Evolutionary conservation across 2,888 invertebrate genomes (phyloP), one percentile per base, ranked within the genome.

Genomic region (Lasiommata megera): DNA sequence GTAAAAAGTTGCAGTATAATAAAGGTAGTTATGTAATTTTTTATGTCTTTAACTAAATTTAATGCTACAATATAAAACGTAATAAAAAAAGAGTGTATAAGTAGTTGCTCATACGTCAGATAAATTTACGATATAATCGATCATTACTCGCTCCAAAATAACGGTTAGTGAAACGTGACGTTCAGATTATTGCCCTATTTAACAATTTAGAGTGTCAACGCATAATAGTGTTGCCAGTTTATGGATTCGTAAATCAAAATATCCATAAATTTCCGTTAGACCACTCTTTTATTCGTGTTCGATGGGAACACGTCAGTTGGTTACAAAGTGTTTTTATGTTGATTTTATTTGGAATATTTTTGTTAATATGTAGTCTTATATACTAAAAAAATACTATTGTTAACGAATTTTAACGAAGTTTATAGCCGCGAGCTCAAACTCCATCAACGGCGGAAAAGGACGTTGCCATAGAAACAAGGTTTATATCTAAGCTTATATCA

Each of bases 141-240:
- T 72, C 73, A 73, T 70, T 70, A 67, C 60, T 68, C 53, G 56
- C 62, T 78, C 73, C 71, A 62, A 69, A 74, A 74, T 84, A 84
- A 86, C 85, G 79, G 82, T 79, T 67, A 64, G 56, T 60, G 62
- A 65, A 73, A 79, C 84, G 85, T 88, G 88, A 84, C 82, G 71
- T 79, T 79, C 69, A 69, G 65, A 78, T 77, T 81, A 80, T 84
- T 84, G 80, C 80, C 77, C 79, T 83, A 84, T 88, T 88, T 86
- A 86, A 84, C 74, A 74, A 79, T 79, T 77, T 70, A 69, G 77
- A 81, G 78, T 72, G 77, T 81, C 79, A 81, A 75, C 79, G 74
- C 70, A 84, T 81, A 84, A 87, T 83, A 69, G 80, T 79, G 77
- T 76, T 79, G 77, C 75, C 62, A 76, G 71, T 85, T 86, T 86